These are phyloP conservation scores for Drosophila colorata DNA, from an alignment of 2,888 invertebrate species.

Conservation along the genomic window DNA sequence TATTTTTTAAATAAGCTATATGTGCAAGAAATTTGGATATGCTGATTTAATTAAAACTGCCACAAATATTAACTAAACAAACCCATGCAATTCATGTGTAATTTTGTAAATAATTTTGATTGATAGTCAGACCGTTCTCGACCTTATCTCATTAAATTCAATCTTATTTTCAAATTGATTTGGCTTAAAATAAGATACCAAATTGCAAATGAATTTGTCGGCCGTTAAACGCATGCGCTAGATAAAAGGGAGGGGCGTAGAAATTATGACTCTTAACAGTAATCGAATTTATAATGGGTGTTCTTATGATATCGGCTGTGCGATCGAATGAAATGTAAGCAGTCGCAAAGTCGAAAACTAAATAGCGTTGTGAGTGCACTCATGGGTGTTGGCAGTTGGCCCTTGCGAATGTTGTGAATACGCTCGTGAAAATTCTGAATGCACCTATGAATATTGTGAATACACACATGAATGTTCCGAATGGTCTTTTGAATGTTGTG, in stretches of 20 bases:
- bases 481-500: constrained; percentile 39
- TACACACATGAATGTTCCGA: constrained; percentile 45
- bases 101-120: no score
- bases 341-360: background rate
- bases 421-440: constrained; percentile 15
- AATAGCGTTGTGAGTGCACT: constrained; percentile 7
- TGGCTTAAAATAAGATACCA: no score
- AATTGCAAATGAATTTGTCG: background rate
- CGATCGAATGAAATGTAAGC: constrained; percentile 21
- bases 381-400: no score
- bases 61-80: no score
- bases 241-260: background rate
- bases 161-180: no score
- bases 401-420: constrained; percentile 12
- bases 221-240: background rate
- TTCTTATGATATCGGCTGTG: constrained; percentile 19
- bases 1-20: background rate
- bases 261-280: background rate
- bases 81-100: no score
- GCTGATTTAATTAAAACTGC: no score
- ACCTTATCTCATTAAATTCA: no score
- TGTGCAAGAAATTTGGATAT: no score
- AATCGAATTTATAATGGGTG: constrained; percentile 10
- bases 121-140: no score
- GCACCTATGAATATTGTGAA: constrained; percentile 15